phyloP scores from a whole-genome alignment of 2,888 invertebrate genomes.

The Fissipunctia ypsillon region DNA sequence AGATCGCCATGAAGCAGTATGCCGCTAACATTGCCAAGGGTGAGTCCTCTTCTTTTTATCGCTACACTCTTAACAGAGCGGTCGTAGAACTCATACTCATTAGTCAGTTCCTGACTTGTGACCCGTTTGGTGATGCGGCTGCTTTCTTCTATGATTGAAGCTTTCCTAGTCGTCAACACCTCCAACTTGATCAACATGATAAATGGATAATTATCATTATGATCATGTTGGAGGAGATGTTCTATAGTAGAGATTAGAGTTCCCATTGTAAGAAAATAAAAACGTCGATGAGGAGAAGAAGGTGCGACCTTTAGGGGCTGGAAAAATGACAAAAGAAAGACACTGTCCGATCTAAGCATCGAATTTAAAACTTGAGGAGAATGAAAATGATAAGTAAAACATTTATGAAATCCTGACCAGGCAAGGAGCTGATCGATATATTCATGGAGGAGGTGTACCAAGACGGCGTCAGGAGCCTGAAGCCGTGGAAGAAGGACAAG shows the following conservation, averaged over 20 bases:
- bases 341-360: neutral
- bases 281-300: neutral
- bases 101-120: neutral
- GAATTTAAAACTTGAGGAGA: neutral
- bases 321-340: neutral
- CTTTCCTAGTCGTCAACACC: neutral
- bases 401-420: constrained; percentile 80
- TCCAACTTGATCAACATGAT: neutral
- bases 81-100: neutral
- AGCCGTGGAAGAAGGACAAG: constrained; percentile 90
- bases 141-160: neutral
- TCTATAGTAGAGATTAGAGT: neutral
- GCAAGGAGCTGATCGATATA: constrained; percentile 98
- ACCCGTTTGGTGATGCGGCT: neutral
- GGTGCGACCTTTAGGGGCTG: neutral
- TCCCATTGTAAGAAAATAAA: neutral
- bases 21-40: constrained; percentile 95
- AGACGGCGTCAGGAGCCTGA: constrained; percentile 93
- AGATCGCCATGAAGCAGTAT: constrained; percentile 98
- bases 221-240: neutral
- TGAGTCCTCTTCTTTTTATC: neutral
- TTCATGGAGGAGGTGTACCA: constrained; percentile 95
- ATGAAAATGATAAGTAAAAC: neutral
- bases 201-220: neutral
- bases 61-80: neutral